Evolutionary conservation across 2,888 invertebrate species (phyloP).

Genomic region (Yponomeuta evonymella): DNA sequence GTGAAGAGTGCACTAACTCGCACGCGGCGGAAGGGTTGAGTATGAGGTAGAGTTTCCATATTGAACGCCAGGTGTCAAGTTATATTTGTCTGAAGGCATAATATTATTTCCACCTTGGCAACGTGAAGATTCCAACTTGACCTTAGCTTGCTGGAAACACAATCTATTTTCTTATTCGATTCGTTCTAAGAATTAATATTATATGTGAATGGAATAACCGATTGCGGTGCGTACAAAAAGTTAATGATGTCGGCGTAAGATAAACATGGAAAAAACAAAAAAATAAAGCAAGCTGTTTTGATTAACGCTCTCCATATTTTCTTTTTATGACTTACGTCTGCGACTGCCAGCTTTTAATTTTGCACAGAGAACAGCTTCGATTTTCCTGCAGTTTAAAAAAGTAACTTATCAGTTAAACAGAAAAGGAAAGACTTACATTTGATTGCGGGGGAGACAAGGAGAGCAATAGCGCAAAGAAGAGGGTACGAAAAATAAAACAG

Average conservation of each 20-base stretch:
- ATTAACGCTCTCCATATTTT: constrained; percentile 62
- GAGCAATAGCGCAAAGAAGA: constrained; percentile 46
- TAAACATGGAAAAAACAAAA: constrained; percentile 26
- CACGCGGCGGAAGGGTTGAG: neutral
- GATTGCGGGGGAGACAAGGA: constrained; percentile 38
- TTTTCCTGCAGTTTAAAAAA: constrained; percentile 73
- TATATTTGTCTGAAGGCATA: neutral
- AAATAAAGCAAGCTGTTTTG: constrained; percentile 40
- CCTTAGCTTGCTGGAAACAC: neutral
- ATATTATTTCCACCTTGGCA: neutral
- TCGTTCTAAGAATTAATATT: neutral
- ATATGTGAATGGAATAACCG: constrained; percentile 1
- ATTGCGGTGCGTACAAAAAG: neutral
- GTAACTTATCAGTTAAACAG: constrained; percentile 71
- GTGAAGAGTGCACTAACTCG: neutral
- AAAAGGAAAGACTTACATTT: constrained; percentile 43
- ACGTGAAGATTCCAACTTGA: neutral
- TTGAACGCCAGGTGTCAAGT: neutral
- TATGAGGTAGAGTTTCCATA: neutral
- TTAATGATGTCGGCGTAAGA: constrained; percentile 11
- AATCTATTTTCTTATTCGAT: neutral
- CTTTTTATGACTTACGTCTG: constrained; percentile 70
- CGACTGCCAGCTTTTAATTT: constrained; percentile 71
- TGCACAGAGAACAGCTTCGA: constrained; percentile 64
- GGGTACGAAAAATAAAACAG: constrained; percentile 74